Percentiles rank a stretch among this genome's conserved stretches.
These are phyloP conservation scores for Salvator merianae DNA, from an alignment of 2,113 vertebrate species.

Conservation along the genomic window DNA sequence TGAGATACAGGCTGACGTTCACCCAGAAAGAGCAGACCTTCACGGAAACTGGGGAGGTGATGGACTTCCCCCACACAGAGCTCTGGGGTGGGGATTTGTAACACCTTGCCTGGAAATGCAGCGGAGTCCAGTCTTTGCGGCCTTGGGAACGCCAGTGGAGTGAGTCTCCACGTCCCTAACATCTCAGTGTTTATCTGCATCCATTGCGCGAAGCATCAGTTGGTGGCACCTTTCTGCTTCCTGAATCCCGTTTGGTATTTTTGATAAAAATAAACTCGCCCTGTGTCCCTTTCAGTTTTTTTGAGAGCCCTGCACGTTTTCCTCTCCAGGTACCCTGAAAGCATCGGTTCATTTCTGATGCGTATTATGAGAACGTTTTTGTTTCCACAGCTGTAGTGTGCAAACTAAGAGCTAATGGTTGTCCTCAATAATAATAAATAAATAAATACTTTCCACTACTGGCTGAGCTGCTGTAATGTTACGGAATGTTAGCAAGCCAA, in stretches of 20 bases:
- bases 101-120: neutral
- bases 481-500: neutral
- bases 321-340: neutral
- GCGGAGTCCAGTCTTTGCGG: neutral
- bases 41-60: conserved; percentile 77
- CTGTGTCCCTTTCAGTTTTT: neutral
- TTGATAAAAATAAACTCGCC: neutral
- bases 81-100: conserved; percentile 45
- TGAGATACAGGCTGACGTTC: conserved; percentile 82
- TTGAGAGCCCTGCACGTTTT: neutral
- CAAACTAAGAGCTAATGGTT: neutral
- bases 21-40: conserved; percentile 73
- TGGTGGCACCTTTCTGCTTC: neutral
- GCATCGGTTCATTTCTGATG: neutral
- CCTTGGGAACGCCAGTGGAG: neutral
- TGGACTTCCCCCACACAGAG: conserved; percentile 78
- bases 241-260: too few species aligned
- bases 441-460: neutral
- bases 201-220: neutral
- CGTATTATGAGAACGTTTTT: neutral
- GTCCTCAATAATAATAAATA: neutral
- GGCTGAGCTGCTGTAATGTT: neutral
- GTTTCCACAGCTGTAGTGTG: neutral
- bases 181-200: neutral
- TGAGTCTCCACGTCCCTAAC: neutral